phyloP scores from a whole-genome alignment of 1,140 invertebrate genomes.

The Drosophila chauvacae region DNA sequence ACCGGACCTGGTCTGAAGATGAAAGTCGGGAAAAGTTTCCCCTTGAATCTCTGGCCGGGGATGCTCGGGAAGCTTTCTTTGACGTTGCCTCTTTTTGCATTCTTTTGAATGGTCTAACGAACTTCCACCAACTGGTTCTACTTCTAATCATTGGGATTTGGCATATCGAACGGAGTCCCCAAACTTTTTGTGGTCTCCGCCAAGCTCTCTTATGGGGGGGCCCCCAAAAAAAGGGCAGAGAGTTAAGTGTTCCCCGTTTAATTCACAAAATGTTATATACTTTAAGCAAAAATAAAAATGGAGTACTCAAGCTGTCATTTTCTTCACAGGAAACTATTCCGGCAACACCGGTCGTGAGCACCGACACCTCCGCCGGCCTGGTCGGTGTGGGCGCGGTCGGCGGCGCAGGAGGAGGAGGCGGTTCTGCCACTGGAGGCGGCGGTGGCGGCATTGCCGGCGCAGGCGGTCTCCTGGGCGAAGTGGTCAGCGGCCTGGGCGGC shows the following conservation, averaged over 20 bases:
- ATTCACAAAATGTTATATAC: no score
- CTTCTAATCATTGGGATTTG: conserved; percentile 75
- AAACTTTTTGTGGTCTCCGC: conserved; percentile 69
- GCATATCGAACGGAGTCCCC: conserved; percentile 66
- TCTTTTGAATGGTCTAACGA: conserved; percentile 74
- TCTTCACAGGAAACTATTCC: conserved; percentile 68
- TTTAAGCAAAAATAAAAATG: no score
- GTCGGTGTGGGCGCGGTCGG: conserved; percentile 56
- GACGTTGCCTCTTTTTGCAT: conserved; percentile 61
- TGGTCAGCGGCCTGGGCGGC: conserved; percentile 51
- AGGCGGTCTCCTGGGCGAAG: conserved; percentile 49
- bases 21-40: conserved; percentile 65
- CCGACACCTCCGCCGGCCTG: conserved; percentile 67
- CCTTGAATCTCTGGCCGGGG: conserved; percentile 12
- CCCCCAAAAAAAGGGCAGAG: neutral
- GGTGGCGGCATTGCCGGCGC: conserved; percentile 37
- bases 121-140: conserved; percentile 42
- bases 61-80: conserved; percentile 40
- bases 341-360: conserved; percentile 77
- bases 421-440: conserved; percentile 32
- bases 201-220: conserved; percentile 35
- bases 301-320: neutral
- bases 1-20: conserved; percentile 48
- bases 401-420: conserved; percentile 39
- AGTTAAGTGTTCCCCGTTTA: neutral